Percentiles rank a stretch among this genome's conserved stretches.
phyloP scores from a whole-genome alignment of 2,797 vertebrate species.

The Eremophila alpestris region DNA sequence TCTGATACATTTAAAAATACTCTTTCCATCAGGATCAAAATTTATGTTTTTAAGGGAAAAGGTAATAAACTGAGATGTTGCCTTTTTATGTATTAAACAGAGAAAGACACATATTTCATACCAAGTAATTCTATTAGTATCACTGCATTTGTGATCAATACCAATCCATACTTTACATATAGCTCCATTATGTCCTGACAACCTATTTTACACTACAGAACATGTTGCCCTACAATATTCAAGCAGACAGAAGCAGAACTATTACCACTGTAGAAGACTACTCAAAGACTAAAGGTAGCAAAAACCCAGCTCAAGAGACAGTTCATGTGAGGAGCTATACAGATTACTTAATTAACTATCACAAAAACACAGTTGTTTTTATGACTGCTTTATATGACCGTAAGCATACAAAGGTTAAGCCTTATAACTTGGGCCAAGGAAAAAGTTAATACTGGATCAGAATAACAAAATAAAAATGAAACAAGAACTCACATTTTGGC shows the following conservation, averaged over 20 bases:
- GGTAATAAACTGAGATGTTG: background rate
- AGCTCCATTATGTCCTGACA: background rate
- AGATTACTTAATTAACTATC: background rate
- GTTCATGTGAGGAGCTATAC: background rate
- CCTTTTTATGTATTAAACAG: background rate
- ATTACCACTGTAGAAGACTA: background rate
- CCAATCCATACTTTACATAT: background rate
- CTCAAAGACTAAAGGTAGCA: background rate
- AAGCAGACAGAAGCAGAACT: background rate
- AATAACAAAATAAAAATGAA: background rate
- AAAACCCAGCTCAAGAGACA: background rate
- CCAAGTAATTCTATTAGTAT: background rate
- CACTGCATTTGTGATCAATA: background rate
- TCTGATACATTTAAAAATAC: background rate
- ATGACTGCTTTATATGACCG: background rate
- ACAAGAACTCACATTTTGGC: background rate
- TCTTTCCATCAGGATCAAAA: constrained; percentile 14
- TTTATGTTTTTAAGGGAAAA: background rate
- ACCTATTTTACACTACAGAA: background rate
- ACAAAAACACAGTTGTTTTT: background rate
- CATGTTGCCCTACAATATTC: background rate
- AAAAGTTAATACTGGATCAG: background rate
- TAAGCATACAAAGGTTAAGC: background rate
- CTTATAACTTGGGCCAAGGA: background rate
- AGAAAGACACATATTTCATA: background rate